Evolutionary conservation across 2,888 invertebrate species (phyloP).

Genomic region (Itoplectis maculator): DNA sequence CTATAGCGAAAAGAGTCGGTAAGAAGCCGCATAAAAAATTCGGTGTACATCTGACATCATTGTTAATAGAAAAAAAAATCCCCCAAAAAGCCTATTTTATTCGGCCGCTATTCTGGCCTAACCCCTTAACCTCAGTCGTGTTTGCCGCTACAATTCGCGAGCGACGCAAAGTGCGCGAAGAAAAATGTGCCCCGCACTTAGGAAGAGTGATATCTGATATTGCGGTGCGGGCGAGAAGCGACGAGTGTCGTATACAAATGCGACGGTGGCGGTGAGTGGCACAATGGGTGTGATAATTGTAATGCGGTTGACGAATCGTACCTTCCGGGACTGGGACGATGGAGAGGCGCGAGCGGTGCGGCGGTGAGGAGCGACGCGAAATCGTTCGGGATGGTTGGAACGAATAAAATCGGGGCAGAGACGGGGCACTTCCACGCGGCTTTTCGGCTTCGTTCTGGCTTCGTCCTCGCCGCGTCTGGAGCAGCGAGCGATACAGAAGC

Average conservation of each 20-base stretch:
- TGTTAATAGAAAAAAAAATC: too few relatives aligned
- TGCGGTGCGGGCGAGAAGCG: constrained; percentile 47
- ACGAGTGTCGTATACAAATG: constrained; percentile 76
- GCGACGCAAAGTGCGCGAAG: not conserved
- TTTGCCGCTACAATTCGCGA: not conserved
- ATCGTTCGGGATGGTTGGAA: constrained; percentile 62
- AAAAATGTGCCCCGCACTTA: not conserved
- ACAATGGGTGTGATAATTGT: constrained; percentile 81
- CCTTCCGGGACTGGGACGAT: constrained; percentile 75
- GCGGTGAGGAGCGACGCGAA: constrained; percentile 48
- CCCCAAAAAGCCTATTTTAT: too few relatives aligned
- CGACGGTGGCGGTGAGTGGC: too few relatives aligned
- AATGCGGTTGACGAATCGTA: constrained; percentile 80
- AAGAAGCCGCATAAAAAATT: too few relatives aligned
- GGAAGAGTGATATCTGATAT: constrained; percentile 63
- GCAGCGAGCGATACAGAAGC: constrained; percentile 80
- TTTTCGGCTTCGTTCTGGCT: too few relatives aligned
- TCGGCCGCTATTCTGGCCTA: too few relatives aligned
- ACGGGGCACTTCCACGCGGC: constrained; percentile 77
- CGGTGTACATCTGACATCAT: too few relatives aligned
- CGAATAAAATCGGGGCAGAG: constrained; percentile 74
- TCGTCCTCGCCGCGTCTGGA: constrained; percentile 40
- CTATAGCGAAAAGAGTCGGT: not conserved
- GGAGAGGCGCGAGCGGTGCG: constrained; percentile 33
- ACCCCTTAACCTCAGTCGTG: not conserved